phyloP scores from a whole-genome alignment of 2,888 invertebrate genomes.

The Brachypalpus laphriformis region DNA sequence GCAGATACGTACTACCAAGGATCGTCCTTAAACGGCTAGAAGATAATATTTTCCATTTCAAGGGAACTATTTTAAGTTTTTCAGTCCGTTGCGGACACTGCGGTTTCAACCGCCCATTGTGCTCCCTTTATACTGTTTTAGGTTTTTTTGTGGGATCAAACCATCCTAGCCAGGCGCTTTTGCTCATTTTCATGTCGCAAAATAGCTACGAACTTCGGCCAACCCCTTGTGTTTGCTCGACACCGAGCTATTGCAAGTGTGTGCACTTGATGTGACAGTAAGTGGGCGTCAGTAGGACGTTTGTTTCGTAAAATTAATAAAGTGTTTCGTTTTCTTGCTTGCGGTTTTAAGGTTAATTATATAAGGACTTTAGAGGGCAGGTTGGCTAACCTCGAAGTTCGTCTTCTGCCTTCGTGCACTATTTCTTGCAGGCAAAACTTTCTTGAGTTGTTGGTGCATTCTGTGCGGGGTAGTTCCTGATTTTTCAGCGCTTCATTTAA shows the following conservation, averaged over 20 bases:
- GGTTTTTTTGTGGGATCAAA: slow-evolving; percentile 19
- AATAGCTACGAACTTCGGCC: slow-evolving; percentile 48
- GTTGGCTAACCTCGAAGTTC: slow-evolving; percentile 69
- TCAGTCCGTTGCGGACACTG: slow-evolving; percentile 60
- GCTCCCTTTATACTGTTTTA: slow-evolving; percentile 1
- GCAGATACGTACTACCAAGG: slow-evolving; percentile 46
- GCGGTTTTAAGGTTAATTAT: slow-evolving; percentile 70
- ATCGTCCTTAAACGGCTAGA: slow-evolving; percentile 37
- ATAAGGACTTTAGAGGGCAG: slow-evolving; percentile 64
- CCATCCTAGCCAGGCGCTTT: slow-evolving; percentile 14
- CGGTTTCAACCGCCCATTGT: slow-evolving; percentile 56
- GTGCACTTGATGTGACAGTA: slow-evolving; percentile 70
- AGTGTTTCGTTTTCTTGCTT: slow-evolving; percentile 71
- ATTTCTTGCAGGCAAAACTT: slow-evolving; percentile 52
- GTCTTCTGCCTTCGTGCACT: slow-evolving; percentile 45
- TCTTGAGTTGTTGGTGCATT: slow-evolving; percentile 24
- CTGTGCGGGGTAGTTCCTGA: slow-evolving; percentile 11
- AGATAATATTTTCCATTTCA: slow-evolving; percentile 58
- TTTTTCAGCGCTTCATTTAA: slow-evolving; percentile 41
- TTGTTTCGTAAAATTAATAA: slow-evolving; percentile 71
- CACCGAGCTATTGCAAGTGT: slow-evolving; percentile 46
- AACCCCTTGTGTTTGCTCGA: slow-evolving; percentile 45
- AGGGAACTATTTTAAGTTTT: slow-evolving; percentile 65
- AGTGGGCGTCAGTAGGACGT: slow-evolving; percentile 67
- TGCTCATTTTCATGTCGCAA: slow-evolving; percentile 44